Evolutionary conservation across 2,113 vertebrate genomes (phyloP), one percentile per base, ranked within the genome.

Genomic region (Chascanopsetta lugubris): DNA sequence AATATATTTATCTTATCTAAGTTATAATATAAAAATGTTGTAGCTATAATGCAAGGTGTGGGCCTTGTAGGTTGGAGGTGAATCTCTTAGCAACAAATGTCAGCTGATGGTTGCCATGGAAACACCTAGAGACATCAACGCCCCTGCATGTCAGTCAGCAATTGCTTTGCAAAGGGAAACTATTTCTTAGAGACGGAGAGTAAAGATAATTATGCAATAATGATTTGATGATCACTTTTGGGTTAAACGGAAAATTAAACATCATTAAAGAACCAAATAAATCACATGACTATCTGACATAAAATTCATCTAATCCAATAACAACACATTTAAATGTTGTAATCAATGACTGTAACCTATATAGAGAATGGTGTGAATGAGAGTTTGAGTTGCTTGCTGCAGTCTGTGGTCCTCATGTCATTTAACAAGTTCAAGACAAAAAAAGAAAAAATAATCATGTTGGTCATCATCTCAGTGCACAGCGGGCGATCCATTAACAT

Each of bases 401-500:
- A 72, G 61, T 50, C 50, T 67, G 53, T 61, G 38, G 57, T 70
- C 82, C 67, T 54, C n/a, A n/a, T n/a, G 81, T 78, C 80, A 89
- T 90, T 89, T 90, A 79, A 78, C 84, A 83, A 84, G 80, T 82
- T 88, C 80, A 80, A 86, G 63, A 80, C 36, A 45, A 45, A 45
- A 40, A 40, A 42, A 63, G 79, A 30, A 45, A 45, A 45, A 40
- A 40, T n/a, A 82, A 83, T 75, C 85, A 90, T 69, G 77, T 75
- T 85, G 85, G 86, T 86, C 80, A 89, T 91, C 82, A 83, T 83
- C 78, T 77, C 72, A 67, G 69, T 70, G 77, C 85, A 87, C 89
- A 91, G 91, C 90, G 83, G 88, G 90, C 70, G 82, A 77, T 89
- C 90, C 87, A 89, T 91, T 91, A 91, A 87, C 40, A 84, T 90